These are phyloP conservation scores for Ursus arctos DNA, from an alignment of 2,113 vertebrate species.

Conservation along the genomic window DNA sequence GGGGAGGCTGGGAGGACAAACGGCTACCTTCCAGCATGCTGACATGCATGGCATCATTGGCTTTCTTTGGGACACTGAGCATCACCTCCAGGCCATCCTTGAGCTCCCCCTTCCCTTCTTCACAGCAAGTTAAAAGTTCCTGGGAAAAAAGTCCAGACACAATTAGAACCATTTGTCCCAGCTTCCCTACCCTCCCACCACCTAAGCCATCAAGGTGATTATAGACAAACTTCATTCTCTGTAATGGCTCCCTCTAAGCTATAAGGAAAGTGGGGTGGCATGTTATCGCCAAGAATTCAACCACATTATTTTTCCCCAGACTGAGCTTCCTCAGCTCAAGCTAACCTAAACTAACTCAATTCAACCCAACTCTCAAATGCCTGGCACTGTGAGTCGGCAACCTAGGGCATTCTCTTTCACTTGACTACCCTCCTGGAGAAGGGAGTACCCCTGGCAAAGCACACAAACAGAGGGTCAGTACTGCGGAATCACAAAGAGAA, in stretches of 20 bases:
- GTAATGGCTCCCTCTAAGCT: neutral
- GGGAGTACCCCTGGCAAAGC: neutral
- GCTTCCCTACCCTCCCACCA: neutral
- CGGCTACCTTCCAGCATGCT: conserved; percentile 98
- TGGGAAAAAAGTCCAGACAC: conserved; percentile 81
- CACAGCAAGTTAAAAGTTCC: conserved; percentile 98
- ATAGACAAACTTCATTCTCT: neutral
- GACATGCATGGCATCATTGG: conserved; percentile 99
- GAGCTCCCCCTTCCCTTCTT: conserved; percentile 99
- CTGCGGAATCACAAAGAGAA: neutral
- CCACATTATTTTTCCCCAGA: neutral
- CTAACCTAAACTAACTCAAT: neutral
- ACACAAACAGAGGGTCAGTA: neutral
- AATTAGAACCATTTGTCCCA: conserved; percentile 12
- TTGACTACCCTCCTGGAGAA: neutral
- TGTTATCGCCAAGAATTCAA: neutral
- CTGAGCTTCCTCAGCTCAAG: neutral
- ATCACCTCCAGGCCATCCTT: conserved; percentile 99
- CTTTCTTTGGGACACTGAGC: conserved; percentile 98
- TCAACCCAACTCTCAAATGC: neutral
- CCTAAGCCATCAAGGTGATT: neutral
- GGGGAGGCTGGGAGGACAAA: neutral
- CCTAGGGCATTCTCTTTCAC: neutral
- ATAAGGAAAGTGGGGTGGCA: neutral
- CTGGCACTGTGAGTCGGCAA: neutral